A percentile compares a stretch with the other conserved stretches of the same genome.
Evolutionary conservation across 2,113 vertebrate genomes (phyloP).

Genomic region (Zosterops lateralis): DNA sequence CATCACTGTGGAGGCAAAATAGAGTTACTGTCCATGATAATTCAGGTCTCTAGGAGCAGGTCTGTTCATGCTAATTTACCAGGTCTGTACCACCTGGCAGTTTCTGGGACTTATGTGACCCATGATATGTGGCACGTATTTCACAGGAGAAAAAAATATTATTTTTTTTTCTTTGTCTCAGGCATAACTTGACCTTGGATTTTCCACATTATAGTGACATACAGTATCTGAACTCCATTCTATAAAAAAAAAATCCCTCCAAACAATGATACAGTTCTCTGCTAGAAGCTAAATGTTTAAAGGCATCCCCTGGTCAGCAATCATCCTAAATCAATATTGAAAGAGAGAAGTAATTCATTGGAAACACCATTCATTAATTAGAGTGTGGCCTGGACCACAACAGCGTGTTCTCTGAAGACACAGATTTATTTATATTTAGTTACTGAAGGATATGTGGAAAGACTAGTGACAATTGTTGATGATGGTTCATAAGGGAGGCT

Average conservation of each 20-base stretch:
- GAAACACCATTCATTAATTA: conserved; percentile 35
- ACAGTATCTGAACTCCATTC: neutral
- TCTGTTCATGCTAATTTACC: neutral
- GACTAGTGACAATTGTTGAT: neutral
- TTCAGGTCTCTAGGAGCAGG: neutral
- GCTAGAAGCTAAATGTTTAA: neutral
- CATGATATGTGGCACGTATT: neutral
- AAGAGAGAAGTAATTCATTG: conserved; percentile 7
- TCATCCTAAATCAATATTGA: conserved; percentile 40
- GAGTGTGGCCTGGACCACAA: neutral
- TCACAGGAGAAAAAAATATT: neutral
- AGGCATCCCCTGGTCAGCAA: conserved; percentile 7
- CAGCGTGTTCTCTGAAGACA: neutral
- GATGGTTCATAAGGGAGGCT: neutral
- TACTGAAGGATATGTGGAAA: conserved; percentile 1
- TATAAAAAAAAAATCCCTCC: neutral
- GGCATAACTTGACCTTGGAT: neutral
- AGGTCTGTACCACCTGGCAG: neutral
- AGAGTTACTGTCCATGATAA: neutral
- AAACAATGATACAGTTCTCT: neutral
- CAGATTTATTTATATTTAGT: neutral
- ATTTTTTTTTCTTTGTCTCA: neutral
- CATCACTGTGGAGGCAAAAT: neutral
- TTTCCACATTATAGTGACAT: neutral
- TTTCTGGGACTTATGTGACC: neutral